These are phyloP conservation scores for Brevimyrus niger DNA, from an alignment of 2,113 vertebrate genomes.

Conservation along the genomic window DNA sequence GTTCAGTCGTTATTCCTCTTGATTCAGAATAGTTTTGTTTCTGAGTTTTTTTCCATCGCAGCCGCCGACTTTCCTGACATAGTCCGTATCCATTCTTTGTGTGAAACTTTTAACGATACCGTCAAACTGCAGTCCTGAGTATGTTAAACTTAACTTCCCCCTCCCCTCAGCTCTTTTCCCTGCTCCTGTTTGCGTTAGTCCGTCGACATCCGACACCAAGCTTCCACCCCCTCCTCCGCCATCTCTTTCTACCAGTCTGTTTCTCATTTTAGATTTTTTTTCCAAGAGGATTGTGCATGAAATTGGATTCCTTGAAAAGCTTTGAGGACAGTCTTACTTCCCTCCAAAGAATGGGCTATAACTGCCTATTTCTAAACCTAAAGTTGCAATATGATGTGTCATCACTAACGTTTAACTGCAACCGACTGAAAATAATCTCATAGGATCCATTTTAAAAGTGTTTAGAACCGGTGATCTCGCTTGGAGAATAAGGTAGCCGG, in stretches of 20 bases:
- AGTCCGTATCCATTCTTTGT: slow-evolving; percentile 30
- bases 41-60: not conserved
- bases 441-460: not conserved
- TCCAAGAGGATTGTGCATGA: slow-evolving; percentile 40
- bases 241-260: slow-evolving; percentile 44
- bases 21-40: not conserved
- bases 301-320: slow-evolving; percentile 52
- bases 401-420: slow-evolving; percentile 1
- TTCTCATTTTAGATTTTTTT: slow-evolving; percentile 46
- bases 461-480: not conserved
- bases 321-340: slow-evolving; percentile 37
- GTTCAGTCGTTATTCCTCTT: not conserved
- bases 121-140: slow-evolving; percentile 29
- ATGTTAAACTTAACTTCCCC: slow-evolving; percentile 20
- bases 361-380: not conserved
- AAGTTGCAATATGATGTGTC: not conserved
- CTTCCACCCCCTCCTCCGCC: slow-evolving; percentile 35
- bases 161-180: not conserved
- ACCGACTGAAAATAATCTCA: not conserved
- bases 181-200: slow-evolving; percentile 42
- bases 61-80: slow-evolving; percentile 12
- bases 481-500: not conserved
- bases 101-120: slow-evolving; percentile 24
- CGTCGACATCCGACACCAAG: slow-evolving; percentile 52
- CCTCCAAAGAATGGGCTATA: slow-evolving; percentile 12